Base-by-base conservation (phyloP, 2,888 invertebrate genomes). In the Prenolepis imparis region DNA sequence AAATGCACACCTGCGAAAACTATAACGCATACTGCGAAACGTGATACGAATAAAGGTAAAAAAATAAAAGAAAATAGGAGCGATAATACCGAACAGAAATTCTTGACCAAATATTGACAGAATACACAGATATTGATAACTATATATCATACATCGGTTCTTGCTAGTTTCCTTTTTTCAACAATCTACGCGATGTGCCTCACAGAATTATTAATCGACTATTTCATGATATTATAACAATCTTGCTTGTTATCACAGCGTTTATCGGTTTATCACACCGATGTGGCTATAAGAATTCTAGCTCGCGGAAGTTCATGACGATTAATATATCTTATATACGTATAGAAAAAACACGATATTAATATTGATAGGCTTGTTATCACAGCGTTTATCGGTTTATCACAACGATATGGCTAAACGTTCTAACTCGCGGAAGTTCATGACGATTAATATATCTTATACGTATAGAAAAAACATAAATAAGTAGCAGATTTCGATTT, bases 291-390 rank as follows among this genome's bases (percentile, higher is more conserved):
- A 61, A 28, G 9, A 11, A 21, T 21, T 57, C 8, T 18, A 18
- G 15, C 57, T 21, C 55, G 48, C 8, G 18, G 48, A 48, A 48
- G 15, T 48, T 18, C 36, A 4, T 36, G 8, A n/a, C 5, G 8
- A 52, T 55, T 18, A 61, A 61, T 28, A 15, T 6, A 5, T 36
- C 5, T 36, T 36, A 36, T 36, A 36, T 5, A 36, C 28, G 6
- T 24, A 59, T 18, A 61, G 18, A 28, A 8, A 15, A 18, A 32
- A 61, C 1, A 57, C 39, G 24, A 57, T 55, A 15, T 73, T 48
- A 75, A n/a, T n/a, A n/a, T n/a, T 4, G 18, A 61, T 28, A 73
- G n/a, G n/a, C 67, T 66, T 28, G 36, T 75, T 52, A 63, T 52
- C 52, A 52, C 18, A 52, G 32, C 64, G 64, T 24, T 66, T 12